Evolutionary conservation across 1,140 invertebrate species (phyloP), one percentile per base, ranked within the genome.

Genomic region (Drosophila cardini): DNA sequence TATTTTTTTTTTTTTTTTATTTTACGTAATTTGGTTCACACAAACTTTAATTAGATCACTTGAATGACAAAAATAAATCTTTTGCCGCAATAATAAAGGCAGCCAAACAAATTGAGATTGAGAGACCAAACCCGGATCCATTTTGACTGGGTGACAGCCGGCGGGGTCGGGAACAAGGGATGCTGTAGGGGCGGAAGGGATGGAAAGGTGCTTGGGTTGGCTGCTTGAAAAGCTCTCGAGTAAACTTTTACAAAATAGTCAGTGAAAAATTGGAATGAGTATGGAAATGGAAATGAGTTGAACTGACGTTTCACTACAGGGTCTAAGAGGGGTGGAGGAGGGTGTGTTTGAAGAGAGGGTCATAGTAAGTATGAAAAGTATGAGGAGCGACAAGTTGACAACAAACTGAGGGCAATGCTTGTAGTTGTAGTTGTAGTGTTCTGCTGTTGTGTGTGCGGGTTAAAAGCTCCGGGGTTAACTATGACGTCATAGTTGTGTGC

Each of bases 31-130:
- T 84, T 76, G 67, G 76, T 62, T 30, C 62, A 68, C 53, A 76
- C 61, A 80, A 89, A 89, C 84, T 89, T 89, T 89, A 89, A 89
- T 89, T 89, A 89, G 84, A 90, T 89, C 85, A 80, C 67, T 90
- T 65, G 52, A 89, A 84, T 80, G 84, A 78, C 77, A 89, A 84
- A 84, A 80, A 89, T 89, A 89, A 89, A 89, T 89, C 84, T 84
- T 67, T 70, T 68, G 48, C 81, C 74, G 82, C 81, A 80, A 84
- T 89, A 87, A 87, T 82, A 89, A 89, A 84, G 67, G 57, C 58
- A 61, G 76, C n/a, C 72, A 72, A 77, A 83, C 67, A 77, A 87
- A 80, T 83, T 77, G 79, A 73, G 70, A 72, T 60, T 68, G 68
- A 71, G 68, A 53, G 46, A 11, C 26, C 26, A 38, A 26, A 52